Evolutionary conservation across 1,140 invertebrate genomes (phyloP).

Genomic region (Littorina saxatilis): DNA sequence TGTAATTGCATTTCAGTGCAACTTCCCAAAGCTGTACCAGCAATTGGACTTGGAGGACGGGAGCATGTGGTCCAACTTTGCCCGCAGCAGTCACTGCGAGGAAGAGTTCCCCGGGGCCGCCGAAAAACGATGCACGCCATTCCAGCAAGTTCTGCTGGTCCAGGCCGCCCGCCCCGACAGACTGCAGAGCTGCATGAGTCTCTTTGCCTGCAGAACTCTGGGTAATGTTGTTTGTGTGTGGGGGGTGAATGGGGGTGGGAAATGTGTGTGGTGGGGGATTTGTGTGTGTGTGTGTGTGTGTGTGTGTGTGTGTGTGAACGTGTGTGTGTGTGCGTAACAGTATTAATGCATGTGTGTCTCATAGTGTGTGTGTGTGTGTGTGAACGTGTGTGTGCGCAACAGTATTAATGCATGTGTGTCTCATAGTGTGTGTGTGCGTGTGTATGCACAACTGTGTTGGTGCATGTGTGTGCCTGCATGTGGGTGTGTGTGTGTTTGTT

Average conservation of each 20-base stretch:
- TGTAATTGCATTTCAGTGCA: conserved; percentile 70
- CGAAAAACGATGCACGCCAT: conserved; percentile 81
- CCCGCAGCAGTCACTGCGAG: conserved; percentile 80
- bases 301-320: no score
- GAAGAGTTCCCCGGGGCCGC: conserved; percentile 78
- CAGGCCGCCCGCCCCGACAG: conserved; percentile 90
- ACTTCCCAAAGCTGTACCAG: conserved; percentile 81
- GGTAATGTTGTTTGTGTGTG: conserved; percentile 74
- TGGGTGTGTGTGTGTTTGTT: no score
- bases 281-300: no score
- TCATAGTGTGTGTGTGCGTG: no score
- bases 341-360: neutral
- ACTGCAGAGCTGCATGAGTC: conserved; percentile 83
- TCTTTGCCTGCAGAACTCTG: conserved; percentile 84
- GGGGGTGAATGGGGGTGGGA: neutral
- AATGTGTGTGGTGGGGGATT: no score
- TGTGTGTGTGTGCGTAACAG: neutral
- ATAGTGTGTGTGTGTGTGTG: neutral
- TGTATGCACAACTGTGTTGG: neutral
- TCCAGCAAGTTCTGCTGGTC: conserved; percentile 89
- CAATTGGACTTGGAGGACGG: conserved; percentile 81
- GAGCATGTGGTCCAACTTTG: conserved; percentile 83
- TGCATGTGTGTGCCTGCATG: no score
- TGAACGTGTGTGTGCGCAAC: neutral
- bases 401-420: no score